Conservation (phyloP, 2,797 vertebrate genomes). For the Schizopygopsis pylzovi region DNA sequence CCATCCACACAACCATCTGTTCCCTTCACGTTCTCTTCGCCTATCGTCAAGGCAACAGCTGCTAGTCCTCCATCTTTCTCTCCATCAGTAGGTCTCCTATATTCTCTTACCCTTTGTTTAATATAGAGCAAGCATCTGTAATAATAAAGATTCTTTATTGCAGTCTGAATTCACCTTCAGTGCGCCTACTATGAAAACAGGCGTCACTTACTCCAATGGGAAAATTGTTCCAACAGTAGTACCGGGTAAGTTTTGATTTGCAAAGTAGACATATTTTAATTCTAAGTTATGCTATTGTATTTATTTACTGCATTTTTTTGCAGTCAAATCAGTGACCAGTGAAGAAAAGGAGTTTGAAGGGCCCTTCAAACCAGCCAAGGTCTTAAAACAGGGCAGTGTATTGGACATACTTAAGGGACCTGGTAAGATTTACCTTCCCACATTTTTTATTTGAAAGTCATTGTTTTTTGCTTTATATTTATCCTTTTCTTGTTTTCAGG, state of each 20-base stretch:
- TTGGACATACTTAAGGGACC: too few species aligned
- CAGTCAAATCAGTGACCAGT: too few species aligned
- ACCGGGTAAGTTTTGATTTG: slow-evolving; percentile 73
- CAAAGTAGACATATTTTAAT: neutral
- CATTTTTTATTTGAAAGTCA: neutral
- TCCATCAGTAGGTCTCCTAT: slow-evolving; percentile 82
- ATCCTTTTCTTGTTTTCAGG: slow-evolving; percentile 59
- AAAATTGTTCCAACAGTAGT: slow-evolving; percentile 71
- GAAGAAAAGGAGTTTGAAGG: too few species aligned
- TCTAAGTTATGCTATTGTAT: neutral
- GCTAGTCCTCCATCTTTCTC: slow-evolving; percentile 85
- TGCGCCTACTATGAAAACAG: slow-evolving; percentile 88
- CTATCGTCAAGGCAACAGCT: slow-evolving; percentile 94
- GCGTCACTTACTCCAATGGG: slow-evolving; percentile 77
- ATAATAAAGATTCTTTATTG: slow-evolving; percentile 26
- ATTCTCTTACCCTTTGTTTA: neutral
- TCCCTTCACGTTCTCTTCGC: slow-evolving; percentile 93
- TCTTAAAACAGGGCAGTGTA: too few species aligned
- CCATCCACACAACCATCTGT: slow-evolving; percentile 77
- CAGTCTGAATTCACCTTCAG: slow-evolving; percentile 96
- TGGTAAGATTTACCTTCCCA: too few species aligned
- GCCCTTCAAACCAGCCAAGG: too few species aligned
- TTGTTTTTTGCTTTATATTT: neutral
- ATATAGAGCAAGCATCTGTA: too few species aligned
- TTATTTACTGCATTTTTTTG: neutral